phyloP scores from a whole-genome alignment of 2,797 vertebrate species.

The Catharus ustulatus region DNA sequence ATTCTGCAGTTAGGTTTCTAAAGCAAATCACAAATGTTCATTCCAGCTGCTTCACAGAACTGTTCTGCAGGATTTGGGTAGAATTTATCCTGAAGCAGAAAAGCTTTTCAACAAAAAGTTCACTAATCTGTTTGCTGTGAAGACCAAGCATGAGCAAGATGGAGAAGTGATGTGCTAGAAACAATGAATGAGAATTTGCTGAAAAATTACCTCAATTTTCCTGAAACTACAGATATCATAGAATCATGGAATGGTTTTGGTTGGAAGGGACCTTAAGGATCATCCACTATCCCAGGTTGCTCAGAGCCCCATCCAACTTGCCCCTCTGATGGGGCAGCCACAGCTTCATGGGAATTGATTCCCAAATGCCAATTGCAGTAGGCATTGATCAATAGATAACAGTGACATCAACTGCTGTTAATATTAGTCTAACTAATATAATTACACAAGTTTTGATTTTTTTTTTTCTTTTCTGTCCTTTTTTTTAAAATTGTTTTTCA shows the following conservation, averaged over 20 bases:
- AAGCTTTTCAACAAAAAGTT: background rate
- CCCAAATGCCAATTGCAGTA: background rate
- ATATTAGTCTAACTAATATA: background rate
- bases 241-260: background rate
- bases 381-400: background rate
- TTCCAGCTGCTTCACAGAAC: background rate
- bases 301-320: background rate
- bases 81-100: background rate
- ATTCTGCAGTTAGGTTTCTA: constrained; percentile 29
- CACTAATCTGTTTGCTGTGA: background rate
- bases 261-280: background rate
- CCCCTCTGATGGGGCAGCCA: background rate
- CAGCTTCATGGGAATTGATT: background rate
- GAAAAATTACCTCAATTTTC: background rate
- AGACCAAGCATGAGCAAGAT: background rate
- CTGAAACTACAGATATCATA: background rate
- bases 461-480: too few relatives aligned
- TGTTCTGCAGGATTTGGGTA: background rate
- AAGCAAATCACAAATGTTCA: background rate
- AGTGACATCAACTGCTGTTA: background rate
- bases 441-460: background rate
- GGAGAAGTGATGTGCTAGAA: background rate
- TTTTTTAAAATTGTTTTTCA: background rate
- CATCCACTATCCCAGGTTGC: background rate
- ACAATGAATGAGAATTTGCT: background rate